Base-by-base conservation (phyloP, 2,797 vertebrate genomes). In the Gallirallus australis region DNA sequence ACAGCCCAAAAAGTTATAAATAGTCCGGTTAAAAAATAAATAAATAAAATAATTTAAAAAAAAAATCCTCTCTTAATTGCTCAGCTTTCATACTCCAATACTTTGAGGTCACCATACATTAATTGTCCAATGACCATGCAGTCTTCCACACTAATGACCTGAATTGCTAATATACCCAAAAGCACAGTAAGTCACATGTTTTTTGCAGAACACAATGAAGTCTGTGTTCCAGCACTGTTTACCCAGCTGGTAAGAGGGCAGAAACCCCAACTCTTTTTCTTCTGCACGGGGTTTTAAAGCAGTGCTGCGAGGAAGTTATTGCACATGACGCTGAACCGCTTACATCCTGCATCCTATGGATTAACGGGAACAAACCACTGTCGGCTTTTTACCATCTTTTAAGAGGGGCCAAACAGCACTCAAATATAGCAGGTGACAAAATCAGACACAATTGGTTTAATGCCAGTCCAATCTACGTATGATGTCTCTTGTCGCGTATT, bases 1-100 rank as follows among this genome's bases (percentile, higher is more conserved):
- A 39, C 31, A 83, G 54, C 53, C 91, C 86, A 71, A 84, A 75
- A 81, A 71, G n/a, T 80, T 94, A 96, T 87, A 94, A 93, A 96
- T 92, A 96, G 69, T 15, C 25, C 27, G 45, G 47, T 54, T 72
- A 31, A 68, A 71, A 71, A 76, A 63, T 30, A 12, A 45, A 45
- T 45, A 45, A 45, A 42, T 42, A 42, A 42, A 42, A 19, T 42
- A 42, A 18, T 45, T 45, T 45, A 19, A 19, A 19, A 24, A 37
- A 20, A 40, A 53, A 47, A 17, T 5, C 30, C 33, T 63, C 42
- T 93, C 57, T 50, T 94, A 89, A 93, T 83, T 92, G 75, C 72
- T 87, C 37, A 68, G 8, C 84, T 78, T 91, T 75, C 45, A 42
- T 92, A 65, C 15, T 71, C n/a, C 4, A 10, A 1, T 82, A 86